Percentiles rank a stretch among this genome's conserved stretches.
Conservation (phyloP, 2,797 vertebrate species). For the Sebastes steindachneri region DNA sequence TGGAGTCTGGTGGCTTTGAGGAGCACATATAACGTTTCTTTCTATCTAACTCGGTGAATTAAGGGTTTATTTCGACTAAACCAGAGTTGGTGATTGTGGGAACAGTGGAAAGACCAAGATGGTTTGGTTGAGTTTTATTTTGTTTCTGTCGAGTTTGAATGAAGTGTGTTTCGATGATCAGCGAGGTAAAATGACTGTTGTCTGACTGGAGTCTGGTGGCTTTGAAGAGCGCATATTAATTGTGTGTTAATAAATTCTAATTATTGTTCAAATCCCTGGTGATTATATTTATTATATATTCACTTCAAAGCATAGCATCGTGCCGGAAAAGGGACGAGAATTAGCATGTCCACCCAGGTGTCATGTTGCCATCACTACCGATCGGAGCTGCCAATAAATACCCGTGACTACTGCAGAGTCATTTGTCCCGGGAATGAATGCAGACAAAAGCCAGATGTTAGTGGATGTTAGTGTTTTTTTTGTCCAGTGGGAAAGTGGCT, state of each 20-base stretch:
- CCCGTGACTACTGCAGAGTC: too few relatives aligned
- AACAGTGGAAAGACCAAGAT: too few relatives aligned
- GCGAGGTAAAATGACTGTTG: neutral
- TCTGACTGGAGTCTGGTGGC: neutral
- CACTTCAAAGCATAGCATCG: neutral
- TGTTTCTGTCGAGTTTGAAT: too few relatives aligned
- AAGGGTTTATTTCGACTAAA: too few relatives aligned
- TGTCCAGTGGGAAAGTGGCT: neutral
- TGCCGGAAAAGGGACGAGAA: accelerated
- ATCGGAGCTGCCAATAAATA: too few relatives aligned
- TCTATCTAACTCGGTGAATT: too few relatives aligned
- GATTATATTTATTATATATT: neutral
- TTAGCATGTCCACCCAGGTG: neutral
- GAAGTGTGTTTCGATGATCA: neutral
- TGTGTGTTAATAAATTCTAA: neutral
- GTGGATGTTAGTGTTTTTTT: neutral
- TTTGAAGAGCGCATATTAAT: neutral
- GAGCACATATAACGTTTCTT: too few relatives aligned
- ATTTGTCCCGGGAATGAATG: too few relatives aligned
- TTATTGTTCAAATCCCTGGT: neutral
- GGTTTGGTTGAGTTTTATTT: too few relatives aligned
- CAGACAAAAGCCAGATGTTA: neutral
- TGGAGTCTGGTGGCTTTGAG: too few relatives aligned
- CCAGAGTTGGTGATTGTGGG: too few relatives aligned
- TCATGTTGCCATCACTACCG: neutral